Evolutionary conservation across 2,888 invertebrate species (phyloP), one percentile per base, ranked within the genome.

Genomic region (Venustoraphidia nigricollis): DNA sequence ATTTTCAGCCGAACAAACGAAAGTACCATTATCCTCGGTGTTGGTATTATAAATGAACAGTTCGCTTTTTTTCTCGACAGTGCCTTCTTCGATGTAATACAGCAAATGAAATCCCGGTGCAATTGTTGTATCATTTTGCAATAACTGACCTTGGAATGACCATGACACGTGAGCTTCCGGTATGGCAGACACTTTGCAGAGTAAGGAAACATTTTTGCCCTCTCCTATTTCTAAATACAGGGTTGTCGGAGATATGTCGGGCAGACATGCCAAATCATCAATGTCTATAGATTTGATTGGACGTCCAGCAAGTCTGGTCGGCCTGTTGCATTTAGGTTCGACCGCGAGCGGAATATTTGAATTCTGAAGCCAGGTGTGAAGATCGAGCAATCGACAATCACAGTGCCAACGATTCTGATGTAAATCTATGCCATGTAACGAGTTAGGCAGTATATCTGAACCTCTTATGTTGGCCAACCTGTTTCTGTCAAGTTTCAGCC

Each of bases 351-450:
- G 85, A 56, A 84, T 80, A 60, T 81, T 83, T 61, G 82, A 81
- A 61, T 77, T 78, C 55, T 75, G 72, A 58, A 92, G 72, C 89
- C 90, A 91, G 53, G 74, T 68, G 60, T 86, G 80, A 59, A 91
- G 69, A 58, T 85, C 81, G 56, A 81, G 70, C 59, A 91, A 71
- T 56, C 81, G 77, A 65, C 92, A 92, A 66, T 91, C 88, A 66
- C 92, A 92, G 56, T 79, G 76, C 92, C 91, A 92, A 54, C 84
- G 83, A 72, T 92, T 92, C 63, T 82, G 83, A 63, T 90, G 83
- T 55, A 92, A 69, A 59, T 85, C 81, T 50, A 91, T 76, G 50
- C 86, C 88, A 57, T 85, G 81, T 56, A 91, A 69, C 44, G 79
- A 78, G 52, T 79, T 79, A n/a, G 88, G 86, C 46, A 87, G 72